A percentile compares a stretch with the other conserved stretches of the same genome.
Evolutionary conservation across 1,140 invertebrate genomes (phyloP).

Genomic region (Campoletis sonorensis): DNA sequence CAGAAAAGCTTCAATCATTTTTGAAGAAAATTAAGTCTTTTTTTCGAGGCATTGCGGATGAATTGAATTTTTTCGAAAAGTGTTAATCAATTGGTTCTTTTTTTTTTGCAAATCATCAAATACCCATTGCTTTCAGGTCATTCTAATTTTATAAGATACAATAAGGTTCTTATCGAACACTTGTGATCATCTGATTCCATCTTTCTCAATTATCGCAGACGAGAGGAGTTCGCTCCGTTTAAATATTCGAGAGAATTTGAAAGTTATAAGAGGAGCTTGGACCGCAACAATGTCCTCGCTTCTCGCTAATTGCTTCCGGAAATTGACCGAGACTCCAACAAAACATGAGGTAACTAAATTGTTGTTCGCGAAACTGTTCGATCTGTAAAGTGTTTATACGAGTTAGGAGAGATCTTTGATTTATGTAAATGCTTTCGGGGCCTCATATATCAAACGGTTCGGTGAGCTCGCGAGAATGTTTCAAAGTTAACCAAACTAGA

Average conservation of each 20-base stretch:
- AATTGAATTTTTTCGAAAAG: too few species aligned
- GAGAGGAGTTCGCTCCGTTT: not conserved
- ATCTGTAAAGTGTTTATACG: slow-evolving; percentile 22
- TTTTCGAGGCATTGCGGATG: too few species aligned
- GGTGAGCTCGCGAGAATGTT: not conserved
- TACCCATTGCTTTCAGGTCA: too few species aligned
- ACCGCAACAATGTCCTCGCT: slow-evolving; percentile 51
- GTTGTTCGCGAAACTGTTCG: not conserved
- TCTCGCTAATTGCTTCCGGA: slow-evolving; percentile 55
- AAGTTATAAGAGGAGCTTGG: not conserved
- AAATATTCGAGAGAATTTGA: not conserved
- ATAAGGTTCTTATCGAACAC: too few species aligned
- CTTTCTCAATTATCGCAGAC: slow-evolving; percentile 3
- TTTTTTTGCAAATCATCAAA: too few species aligned
- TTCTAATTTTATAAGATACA: too few species aligned
- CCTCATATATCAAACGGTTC: not conserved
- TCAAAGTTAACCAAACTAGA: slow-evolving; percentile 1
- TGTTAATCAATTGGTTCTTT: too few species aligned
- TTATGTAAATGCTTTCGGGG: not conserved
- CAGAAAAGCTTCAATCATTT: too few species aligned
- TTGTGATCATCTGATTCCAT: not conserved
- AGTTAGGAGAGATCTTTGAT: slow-evolving; percentile 9
- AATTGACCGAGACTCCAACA: slow-evolving; percentile 46
- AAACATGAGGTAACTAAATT: slow-evolving; percentile 47
- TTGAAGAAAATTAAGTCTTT: too few species aligned